These are phyloP conservation scores for Acropora yongei DNA, from an alignment of 64 coral and sea anemone genomes.

Conservation along the genomic window DNA sequence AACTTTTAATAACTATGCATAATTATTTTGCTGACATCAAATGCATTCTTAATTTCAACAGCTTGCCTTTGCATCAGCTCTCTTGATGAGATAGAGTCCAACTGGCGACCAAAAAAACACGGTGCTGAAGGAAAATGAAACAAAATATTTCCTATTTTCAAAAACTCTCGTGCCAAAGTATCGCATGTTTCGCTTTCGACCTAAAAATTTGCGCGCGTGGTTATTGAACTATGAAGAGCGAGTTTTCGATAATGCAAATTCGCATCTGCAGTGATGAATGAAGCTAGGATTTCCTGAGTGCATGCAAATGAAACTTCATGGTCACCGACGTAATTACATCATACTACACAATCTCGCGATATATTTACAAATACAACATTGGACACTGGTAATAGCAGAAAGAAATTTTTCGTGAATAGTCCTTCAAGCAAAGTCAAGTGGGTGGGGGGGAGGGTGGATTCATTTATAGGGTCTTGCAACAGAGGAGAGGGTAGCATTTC, in stretches of 20 bases:
- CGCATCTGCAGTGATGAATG: background rate
- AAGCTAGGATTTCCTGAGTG: no score
- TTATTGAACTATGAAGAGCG: background rate
- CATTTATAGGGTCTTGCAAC: no score
- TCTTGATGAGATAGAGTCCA: background rate
- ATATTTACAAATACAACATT: no score
- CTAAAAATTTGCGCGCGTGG: background rate
- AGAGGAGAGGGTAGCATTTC: no score
- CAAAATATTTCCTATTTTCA: background rate
- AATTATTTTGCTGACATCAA: background rate
- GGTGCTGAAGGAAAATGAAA: background rate
- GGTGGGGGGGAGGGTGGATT: no score
- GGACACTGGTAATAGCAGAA: no score
- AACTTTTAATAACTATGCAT: slow-evolving; percentile 40
- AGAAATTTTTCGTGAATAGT: no score
- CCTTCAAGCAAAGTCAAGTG: no score
- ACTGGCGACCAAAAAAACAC: background rate
- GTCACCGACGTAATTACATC: no score
- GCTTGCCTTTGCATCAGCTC: background rate
- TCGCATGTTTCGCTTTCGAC: no score
- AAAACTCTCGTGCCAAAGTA: background rate
- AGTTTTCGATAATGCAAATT: background rate
- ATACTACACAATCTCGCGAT: no score
- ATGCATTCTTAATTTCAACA: background rate
- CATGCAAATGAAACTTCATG: no score